Conservation (phyloP, 2,888 invertebrate genomes). For the Cosmia trapezina region DNA sequence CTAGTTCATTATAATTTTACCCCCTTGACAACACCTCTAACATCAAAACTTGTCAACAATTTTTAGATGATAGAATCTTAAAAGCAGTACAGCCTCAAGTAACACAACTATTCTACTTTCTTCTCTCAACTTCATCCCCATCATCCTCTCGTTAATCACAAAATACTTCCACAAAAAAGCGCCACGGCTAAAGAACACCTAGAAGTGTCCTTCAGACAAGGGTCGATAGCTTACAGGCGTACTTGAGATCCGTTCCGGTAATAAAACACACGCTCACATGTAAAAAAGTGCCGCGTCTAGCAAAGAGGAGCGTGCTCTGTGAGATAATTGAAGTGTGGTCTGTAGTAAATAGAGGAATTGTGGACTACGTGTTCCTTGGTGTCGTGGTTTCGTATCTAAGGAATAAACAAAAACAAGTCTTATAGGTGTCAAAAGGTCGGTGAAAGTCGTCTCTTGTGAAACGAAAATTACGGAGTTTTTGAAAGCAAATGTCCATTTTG, state of each 20-base stretch:
- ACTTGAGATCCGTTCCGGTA: conserved; percentile 75
- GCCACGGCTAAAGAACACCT: conserved; percentile 60
- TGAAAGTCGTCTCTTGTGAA: neutral
- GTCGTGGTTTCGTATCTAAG: neutral
- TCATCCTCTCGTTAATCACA: conserved; percentile 61
- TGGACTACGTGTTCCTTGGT: conserved; percentile 23
- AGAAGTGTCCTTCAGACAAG: conserved; percentile 66
- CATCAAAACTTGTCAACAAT: neutral
- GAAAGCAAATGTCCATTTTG: neutral
- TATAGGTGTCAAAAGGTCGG: neutral
- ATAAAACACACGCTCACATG: conserved; percentile 76
- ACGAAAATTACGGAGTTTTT: neutral
- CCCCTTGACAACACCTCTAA: too few relatives aligned
- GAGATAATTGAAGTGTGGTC: conserved; percentile 61
- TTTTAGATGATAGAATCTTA: neutral
- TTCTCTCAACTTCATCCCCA: conserved; percentile 37
- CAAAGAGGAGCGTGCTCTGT: conserved; percentile 39
- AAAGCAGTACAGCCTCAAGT: conserved; percentile 9
- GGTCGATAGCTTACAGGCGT: conserved; percentile 70
- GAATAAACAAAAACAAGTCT: neutral
- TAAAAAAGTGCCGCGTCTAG: conserved; percentile 76
- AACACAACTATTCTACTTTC: conserved; percentile 20
- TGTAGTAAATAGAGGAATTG: conserved; percentile 29
- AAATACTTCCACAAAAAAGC: conserved; percentile 58
- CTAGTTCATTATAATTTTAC: too few relatives aligned